Conservation (phyloP, 2,888 invertebrate species). For the Lapara coniferarum region DNA sequence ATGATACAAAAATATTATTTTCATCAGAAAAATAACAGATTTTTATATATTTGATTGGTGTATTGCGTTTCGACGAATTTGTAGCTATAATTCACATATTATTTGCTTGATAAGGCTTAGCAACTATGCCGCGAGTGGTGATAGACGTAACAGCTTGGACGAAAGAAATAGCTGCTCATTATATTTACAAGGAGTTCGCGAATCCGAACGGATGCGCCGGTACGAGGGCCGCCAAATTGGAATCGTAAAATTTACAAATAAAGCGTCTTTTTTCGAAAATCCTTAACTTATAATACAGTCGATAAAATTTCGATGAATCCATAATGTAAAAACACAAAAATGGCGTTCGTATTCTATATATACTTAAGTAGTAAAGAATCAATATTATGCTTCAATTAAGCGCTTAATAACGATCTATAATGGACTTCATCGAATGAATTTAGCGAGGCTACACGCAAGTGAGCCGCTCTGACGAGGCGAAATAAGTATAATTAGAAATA, state of each 20-base stretch:
- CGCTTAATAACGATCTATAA: not conserved
- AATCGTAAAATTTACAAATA: conserved; percentile 15
- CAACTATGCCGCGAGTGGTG: conserved; percentile 17
- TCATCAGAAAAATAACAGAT: conserved; percentile 47
- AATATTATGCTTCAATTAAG: conserved; percentile 15
- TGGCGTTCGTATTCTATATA: not conserved
- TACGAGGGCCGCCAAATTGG: conserved; percentile 2
- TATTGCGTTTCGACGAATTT: conserved; percentile 20
- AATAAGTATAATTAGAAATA: conserved; percentile 12
- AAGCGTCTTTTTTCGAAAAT: conserved; percentile 13
- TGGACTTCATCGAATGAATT: conserved; percentile 8
- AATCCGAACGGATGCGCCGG: not conserved
- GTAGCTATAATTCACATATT: conserved; percentile 15
- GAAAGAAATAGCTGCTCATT: conserved; percentile 14
- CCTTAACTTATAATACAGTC: conserved; percentile 19
- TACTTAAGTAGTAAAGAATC: conserved; percentile 15
- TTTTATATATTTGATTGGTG: conserved; percentile 21
- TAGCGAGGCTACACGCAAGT: not conserved
- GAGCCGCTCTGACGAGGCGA: conserved; percentile 1
- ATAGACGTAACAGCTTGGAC: not conserved
- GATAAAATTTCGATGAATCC: conserved; percentile 21
- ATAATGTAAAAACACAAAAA: conserved; percentile 10
- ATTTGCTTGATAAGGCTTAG: conserved; percentile 24
- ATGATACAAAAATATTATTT: conserved; percentile 55
- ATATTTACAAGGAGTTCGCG: conserved; percentile 13